A percentile compares a stretch with the other conserved stretches of the same genome.
Conservation (phyloP, 1,140 invertebrate genomes). For the Nymphalis io region DNA sequence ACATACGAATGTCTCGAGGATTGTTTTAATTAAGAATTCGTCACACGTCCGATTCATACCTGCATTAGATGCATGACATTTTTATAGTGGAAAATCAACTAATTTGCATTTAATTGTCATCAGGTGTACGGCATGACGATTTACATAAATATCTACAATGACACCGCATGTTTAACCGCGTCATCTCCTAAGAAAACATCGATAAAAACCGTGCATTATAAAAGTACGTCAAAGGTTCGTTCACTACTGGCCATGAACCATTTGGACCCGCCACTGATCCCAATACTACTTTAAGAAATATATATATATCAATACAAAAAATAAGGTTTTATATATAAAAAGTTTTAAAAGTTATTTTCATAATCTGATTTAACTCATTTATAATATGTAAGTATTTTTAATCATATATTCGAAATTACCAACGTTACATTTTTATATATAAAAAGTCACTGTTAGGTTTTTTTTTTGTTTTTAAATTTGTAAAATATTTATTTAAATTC, state of each 20-base stretch:
- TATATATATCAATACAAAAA: too few species aligned
- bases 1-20: constrained; percentile 17
- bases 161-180: constrained; percentile 27
- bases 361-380: too few species aligned
- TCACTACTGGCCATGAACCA: neutral
- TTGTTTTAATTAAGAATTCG: constrained; percentile 49
- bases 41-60: constrained; percentile 33
- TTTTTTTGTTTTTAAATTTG: too few species aligned
- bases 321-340: too few species aligned
- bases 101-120: constrained; percentile 55
- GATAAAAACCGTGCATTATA: neutral
- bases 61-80: constrained; percentile 46
- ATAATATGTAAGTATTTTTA: too few species aligned
- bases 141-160: constrained; percentile 44
- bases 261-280: too few species aligned
- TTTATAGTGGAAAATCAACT: constrained; percentile 38
- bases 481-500: too few species aligned
- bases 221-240: neutral
- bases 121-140: constrained; percentile 48
- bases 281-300: too few species aligned
- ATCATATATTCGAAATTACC: too few species aligned
- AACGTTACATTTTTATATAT: too few species aligned
- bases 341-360: too few species aligned
- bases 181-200: constrained; percentile 21
- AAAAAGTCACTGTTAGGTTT: too few species aligned